phyloP scores from a whole-genome alignment of 1,140 invertebrate genomes.

The Andrena cerasifolii region DNA sequence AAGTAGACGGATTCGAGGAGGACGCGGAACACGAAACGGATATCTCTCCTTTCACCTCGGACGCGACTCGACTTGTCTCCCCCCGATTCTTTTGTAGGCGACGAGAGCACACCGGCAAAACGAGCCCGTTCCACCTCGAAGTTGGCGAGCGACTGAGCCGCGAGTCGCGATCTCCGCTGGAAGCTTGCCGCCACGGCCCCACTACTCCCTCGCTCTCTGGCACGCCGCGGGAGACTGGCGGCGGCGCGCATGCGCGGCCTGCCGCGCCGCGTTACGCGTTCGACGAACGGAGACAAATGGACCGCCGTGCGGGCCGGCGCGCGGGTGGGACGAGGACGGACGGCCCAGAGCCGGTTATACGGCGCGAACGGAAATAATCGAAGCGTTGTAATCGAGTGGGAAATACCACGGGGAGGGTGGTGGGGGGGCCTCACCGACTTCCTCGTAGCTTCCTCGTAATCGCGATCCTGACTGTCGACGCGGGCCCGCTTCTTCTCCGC shows the following conservation, averaged over 20 bases:
- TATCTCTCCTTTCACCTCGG: conserved; percentile 38
- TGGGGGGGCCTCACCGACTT: conserved; percentile 65
- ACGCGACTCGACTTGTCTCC: neutral
- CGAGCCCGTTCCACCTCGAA: conserved; percentile 59
- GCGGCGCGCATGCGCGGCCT: conserved; percentile 8
- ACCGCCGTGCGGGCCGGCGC: conserved; percentile 9
- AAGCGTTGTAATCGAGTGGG: conserved; percentile 62
- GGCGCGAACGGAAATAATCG: conserved; percentile 77
- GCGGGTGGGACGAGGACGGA: conserved; percentile 21
- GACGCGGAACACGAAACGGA: conserved; percentile 23
- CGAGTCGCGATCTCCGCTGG: conserved; percentile 19
- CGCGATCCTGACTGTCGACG: conserved; percentile 58
- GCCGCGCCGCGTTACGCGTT: conserved; percentile 31
- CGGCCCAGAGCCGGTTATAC: neutral
- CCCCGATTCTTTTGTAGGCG: neutral
- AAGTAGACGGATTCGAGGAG: neutral
- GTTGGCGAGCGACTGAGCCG: conserved; percentile 75
- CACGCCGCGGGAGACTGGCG: neutral
- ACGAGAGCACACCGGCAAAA: neutral
- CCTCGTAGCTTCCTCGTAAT: conserved; percentile 76
- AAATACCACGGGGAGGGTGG: conserved; percentile 30
- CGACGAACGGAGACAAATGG: conserved; percentile 45
- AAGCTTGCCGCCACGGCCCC: conserved; percentile 45
- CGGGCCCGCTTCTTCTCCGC: conserved; percentile 1
- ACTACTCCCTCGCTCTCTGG: neutral